A percentile compares a stretch with the other conserved stretches of the same genome.
These are phyloP conservation scores for Neodiprion virginianus DNA, from an alignment of 1,140 invertebrate genomes.

Conservation along the genomic window DNA sequence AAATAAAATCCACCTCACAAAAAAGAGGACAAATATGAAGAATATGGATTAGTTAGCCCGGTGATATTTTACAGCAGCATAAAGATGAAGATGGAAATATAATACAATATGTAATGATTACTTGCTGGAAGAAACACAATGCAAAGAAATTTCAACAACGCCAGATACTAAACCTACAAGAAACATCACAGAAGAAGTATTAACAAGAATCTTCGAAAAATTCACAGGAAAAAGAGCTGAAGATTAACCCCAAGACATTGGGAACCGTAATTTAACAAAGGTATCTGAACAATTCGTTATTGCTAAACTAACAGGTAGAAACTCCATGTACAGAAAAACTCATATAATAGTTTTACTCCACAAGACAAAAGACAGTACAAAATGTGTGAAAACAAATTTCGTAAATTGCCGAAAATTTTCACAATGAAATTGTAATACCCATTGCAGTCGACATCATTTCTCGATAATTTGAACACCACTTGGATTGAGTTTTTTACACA, in stretches of 20 bases:
- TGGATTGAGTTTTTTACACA: too few species aligned
- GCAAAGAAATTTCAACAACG: neutral
- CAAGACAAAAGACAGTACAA: too few species aligned
- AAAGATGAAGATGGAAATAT: slow-evolving; percentile 13
- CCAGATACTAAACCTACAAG: neutral
- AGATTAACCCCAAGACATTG: neutral
- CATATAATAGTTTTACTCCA: too few species aligned
- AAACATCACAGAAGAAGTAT: neutral
- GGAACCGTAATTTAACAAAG: neutral
- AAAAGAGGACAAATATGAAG: slow-evolving; percentile 18
- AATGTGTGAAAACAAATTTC: too few species aligned
- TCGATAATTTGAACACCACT: too few species aligned
- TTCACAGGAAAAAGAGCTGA: neutral
- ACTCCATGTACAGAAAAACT: neutral
- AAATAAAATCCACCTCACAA: slow-evolving; percentile 15
- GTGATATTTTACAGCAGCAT: neutral
- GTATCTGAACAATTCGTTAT: neutral
- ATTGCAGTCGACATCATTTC: too few species aligned
- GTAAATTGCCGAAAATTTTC: too few species aligned
- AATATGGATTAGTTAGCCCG: slow-evolving; percentile 11
- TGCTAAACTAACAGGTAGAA: neutral
- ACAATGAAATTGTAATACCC: too few species aligned
- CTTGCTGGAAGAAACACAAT: neutral
- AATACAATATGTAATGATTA: neutral
- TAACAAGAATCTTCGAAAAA: neutral